Conservation (phyloP, 2,888 invertebrate species). For the Odontocolon sp. region DNA sequence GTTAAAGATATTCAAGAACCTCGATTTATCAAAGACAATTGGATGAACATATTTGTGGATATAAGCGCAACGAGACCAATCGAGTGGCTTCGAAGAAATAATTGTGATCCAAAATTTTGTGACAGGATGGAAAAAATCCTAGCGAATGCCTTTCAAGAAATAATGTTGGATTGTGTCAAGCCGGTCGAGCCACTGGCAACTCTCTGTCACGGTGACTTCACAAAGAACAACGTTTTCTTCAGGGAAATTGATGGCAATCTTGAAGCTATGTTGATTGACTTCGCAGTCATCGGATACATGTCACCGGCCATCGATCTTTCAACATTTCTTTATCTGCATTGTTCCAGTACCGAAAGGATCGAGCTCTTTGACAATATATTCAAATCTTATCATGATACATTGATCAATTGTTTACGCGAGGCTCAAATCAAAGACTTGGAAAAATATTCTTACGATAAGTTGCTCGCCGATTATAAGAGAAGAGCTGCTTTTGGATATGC, state of each 20-base stretch:
- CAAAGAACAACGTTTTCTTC: slow-evolving; percentile 73
- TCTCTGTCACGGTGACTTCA: slow-evolving; percentile 75
- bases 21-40: slow-evolving; percentile 45
- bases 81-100: slow-evolving; percentile 60
- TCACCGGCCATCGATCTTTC: slow-evolving; percentile 74
- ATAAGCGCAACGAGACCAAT: slow-evolving; percentile 55
- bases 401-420: slow-evolving; percentile 65
- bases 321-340: slow-evolving; percentile 69
- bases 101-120: slow-evolving; percentile 66
- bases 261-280: slow-evolving; percentile 68
- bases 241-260: slow-evolving; percentile 46
- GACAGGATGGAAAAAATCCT: slow-evolving; percentile 65
- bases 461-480: slow-evolving; percentile 69
- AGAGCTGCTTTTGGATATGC: slow-evolving; percentile 69
- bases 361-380: slow-evolving; percentile 64
- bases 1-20: slow-evolving; percentile 59
- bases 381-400: slow-evolving; percentile 67
- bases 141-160: slow-evolving; percentile 52
- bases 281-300: slow-evolving; percentile 69
- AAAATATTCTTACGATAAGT: slow-evolving; percentile 68
- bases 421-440: slow-evolving; percentile 60
- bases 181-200: slow-evolving; percentile 72
- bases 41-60: slow-evolving; percentile 10
- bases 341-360: slow-evolving; percentile 36
- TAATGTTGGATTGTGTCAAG: slow-evolving; percentile 56